Base-by-base conservation (phyloP, 2,113 vertebrate genomes). In the Apodemus sylvaticus region DNA sequence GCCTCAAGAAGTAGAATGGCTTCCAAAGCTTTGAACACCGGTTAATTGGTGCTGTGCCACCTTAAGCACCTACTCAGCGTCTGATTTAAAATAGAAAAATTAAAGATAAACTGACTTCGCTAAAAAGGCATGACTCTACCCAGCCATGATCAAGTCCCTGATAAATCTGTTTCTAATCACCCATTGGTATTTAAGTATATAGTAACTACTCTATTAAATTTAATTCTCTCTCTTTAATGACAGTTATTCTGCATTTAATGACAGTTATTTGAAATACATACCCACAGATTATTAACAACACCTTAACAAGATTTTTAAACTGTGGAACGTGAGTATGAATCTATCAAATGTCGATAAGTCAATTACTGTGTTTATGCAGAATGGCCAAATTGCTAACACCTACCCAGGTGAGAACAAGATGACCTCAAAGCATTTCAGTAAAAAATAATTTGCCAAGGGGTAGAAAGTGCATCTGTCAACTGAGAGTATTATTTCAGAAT, bases 201-300 rank as follows among this genome's bases (percentile, higher is more conserved):
- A 97, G 78, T 92, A 95, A 97, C 89, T 97, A 96, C 68, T 90
- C 93, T 95, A 93, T 97, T 95, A 97, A 97, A 95, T 96, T 91
- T 86, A 91, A 48, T 90, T 96, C 60, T 64, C 14, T 94, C 11
- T 74, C 66, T 86, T 97, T 97, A 97, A 96, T 94, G 90, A 97
- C 90, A 96, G 77, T 97, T 96, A 96, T 94, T 96, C 93, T 96
- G 91, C 95, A 94, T 96, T 97, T 96, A 95, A 97, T 96, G 95
- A 91, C 89, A 96, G 89, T 96, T 95, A 91, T 96, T 97, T 97
- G 86, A 98, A 97, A 96, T 93, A 94, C 78, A 96, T 70, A 91
- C 74, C 83, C 86, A 97, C 89, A 97, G 83, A 97, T 97, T 95
- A 97, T 97, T 95, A 96, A 96, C 94, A 97, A 94, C 71, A 96